A percentile compares a stretch with the other conserved stretches of the same genome.
Evolutionary conservation across 30 jellyfish, hydroid and myxozoan species (phyloP).

Genomic region (Rhopilema esculentum): DNA sequence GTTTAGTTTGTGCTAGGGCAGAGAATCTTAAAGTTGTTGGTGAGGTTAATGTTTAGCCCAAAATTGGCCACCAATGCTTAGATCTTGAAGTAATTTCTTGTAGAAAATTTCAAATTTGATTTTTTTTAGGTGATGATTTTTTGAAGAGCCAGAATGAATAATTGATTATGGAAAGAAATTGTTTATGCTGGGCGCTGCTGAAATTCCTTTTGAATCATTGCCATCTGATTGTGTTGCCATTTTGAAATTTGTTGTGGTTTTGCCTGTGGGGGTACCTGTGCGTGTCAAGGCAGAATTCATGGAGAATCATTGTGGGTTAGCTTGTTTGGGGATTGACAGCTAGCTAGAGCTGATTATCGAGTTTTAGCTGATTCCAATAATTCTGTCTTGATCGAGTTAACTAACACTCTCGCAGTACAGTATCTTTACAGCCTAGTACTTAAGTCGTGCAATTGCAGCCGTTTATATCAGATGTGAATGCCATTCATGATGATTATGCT

Average conservation of each 20-base stretch:
- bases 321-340: conserved; percentile 62
- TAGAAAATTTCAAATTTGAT: conserved; percentile 47
- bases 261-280: conserved; percentile 61
- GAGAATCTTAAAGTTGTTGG: conserved; percentile 40
- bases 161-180: conserved; percentile 58
- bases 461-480: conserved; percentile 12
- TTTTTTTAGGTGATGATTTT: conserved; percentile 64
- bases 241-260: conserved; percentile 28
- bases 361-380: conserved; percentile 52
- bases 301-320: conserved; percentile 63
- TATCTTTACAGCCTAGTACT: conserved; percentile 53
- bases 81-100: conserved; percentile 17
- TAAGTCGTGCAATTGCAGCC: conserved; percentile 50
- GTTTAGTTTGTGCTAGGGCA: conserved; percentile 44
- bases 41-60: conserved; percentile 24
- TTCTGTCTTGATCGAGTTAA: conserved; percentile 48
- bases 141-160: conserved; percentile 33
- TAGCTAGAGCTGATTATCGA: conserved; percentile 40
- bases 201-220: conserved; percentile 26
- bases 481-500: conserved; percentile 7
- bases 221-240: conserved; percentile 67
- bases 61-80: not conserved
- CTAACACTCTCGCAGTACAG: conserved; percentile 49
- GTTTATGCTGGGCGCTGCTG: conserved; percentile 7
- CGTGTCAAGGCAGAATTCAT: conserved; percentile 53